Percentiles rank a stretch among this genome's conserved stretches.
These are phyloP conservation scores for Meganola albula DNA, from an alignment of 2,888 invertebrate genomes.

Conservation along the genomic window DNA sequence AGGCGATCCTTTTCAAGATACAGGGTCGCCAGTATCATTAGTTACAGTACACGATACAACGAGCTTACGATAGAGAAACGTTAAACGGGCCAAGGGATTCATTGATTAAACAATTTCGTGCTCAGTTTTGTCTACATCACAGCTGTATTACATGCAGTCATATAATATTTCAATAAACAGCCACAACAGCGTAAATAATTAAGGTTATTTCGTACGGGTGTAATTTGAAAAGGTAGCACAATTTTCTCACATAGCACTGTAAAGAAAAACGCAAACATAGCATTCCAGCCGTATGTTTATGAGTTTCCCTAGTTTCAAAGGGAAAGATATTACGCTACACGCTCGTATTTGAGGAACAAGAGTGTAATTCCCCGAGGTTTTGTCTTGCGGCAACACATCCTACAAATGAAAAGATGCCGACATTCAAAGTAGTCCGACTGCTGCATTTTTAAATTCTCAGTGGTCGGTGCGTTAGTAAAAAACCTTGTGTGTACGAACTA, in stretches of 20 bases:
- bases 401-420: conserved; percentile 66
- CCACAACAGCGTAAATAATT: no score
- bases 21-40: conserved; percentile 37
- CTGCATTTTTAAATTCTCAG: conserved; percentile 62
- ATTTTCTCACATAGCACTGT: conserved; percentile 34
- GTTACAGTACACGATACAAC: conserved; percentile 38
- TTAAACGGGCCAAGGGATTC: conserved; percentile 9
- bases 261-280: conserved; percentile 45
- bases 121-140: conserved; percentile 8
- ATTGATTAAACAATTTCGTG: conserved; percentile 19
- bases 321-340: conserved; percentile 60
- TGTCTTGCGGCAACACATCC: conserved; percentile 63
- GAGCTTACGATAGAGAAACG: conserved; percentile 13
- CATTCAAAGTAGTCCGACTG: conserved; percentile 58
- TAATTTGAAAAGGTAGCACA: conserved; percentile 25
- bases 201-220: no score
- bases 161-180: no score
- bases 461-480: conserved; percentile 40
- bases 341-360: conserved; percentile 67
- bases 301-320: conserved; percentile 66
- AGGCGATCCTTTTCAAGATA: conserved; percentile 41
- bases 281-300: conserved; percentile 62
- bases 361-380: conserved; percentile 71
- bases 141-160: no score
- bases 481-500: conserved; percentile 36